These are phyloP conservation scores for Nanorana parkeri DNA, from an alignment of 2,113 vertebrate genomes.

Conservation along the genomic window DNA sequence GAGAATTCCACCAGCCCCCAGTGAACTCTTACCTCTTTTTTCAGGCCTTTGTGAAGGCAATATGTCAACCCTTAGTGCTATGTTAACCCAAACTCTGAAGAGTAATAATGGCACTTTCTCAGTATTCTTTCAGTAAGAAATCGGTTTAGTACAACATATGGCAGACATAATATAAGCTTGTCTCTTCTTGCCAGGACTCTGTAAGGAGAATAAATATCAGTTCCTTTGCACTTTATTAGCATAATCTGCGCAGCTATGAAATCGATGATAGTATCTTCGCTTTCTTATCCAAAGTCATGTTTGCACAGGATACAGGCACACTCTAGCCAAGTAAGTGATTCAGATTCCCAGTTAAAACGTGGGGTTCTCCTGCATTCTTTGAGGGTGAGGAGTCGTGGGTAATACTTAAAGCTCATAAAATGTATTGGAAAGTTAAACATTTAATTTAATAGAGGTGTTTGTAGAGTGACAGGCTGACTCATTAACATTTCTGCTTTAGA, in stretches of 20 bases:
- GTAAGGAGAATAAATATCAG: conserved; percentile 14
- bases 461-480: conserved; percentile 36
- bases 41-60: no score
- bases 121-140: conserved; percentile 7
- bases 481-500: conserved; percentile 24
- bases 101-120: conserved; percentile 1
- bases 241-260: conserved; percentile 31
- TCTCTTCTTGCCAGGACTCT: not conserved
- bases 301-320: conserved; percentile 17
- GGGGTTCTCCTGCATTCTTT: conserved; percentile 25
- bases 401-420: conserved; percentile 11
- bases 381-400: conserved; percentile 18
- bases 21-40: no score
- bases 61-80: no score
- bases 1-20: no score
- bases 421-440: conserved; percentile 39
- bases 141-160: not conserved
- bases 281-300: conserved; percentile 36
- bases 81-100: no score
- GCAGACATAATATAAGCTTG: not conserved
- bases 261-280: conserved; percentile 29
- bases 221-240: conserved; percentile 8
- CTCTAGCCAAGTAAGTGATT: conserved; percentile 26
- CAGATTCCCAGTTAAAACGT: conserved; percentile 17
- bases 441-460: conserved; percentile 49